A percentile compares a stretch with the other conserved stretches of the same genome.
phyloP scores from a whole-genome alignment of 2,797 vertebrate genomes.

The Pseudochirops cupreus region DNA sequence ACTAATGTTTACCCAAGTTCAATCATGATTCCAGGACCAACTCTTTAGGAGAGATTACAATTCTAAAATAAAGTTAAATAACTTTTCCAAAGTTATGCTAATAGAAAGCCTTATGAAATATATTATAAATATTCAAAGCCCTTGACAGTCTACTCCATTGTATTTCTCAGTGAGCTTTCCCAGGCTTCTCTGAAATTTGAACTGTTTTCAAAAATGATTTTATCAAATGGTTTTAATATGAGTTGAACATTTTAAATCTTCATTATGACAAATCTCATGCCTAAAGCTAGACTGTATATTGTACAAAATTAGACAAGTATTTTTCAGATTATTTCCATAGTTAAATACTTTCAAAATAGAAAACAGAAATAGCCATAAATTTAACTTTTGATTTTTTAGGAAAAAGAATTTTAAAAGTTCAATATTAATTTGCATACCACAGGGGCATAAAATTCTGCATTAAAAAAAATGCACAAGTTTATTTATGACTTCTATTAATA shows the following conservation, averaged over 20 bases:
- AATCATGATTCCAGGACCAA: conserved; percentile 1
- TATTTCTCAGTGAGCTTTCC: conserved; percentile 10
- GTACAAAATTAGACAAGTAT: background rate
- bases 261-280: conserved; percentile 6
- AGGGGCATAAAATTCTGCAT: conserved; percentile 25
- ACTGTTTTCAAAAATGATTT: conserved; percentile 11
- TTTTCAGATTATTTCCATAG: background rate
- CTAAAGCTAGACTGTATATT: background rate
- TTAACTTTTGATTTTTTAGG: conserved; percentile 29
- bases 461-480: background rate
- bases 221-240: conserved; percentile 4
- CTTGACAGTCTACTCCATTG: background rate
- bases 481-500: conserved; percentile 2
- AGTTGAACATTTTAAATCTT: background rate
- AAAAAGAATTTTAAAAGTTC: background rate
- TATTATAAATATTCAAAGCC: background rate
- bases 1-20: background rate
- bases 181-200: background rate
- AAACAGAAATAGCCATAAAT: conserved; percentile 29
- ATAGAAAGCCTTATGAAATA: conserved; percentile 12
- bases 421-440: conserved; percentile 26
- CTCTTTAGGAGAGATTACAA: background rate
- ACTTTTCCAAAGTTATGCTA: background rate
- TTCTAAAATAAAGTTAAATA: background rate
- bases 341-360: conserved; percentile 45